These are phyloP conservation scores for Nomada ruficornis DNA, from an alignment of 2,888 invertebrate species.

Conservation along the genomic window DNA sequence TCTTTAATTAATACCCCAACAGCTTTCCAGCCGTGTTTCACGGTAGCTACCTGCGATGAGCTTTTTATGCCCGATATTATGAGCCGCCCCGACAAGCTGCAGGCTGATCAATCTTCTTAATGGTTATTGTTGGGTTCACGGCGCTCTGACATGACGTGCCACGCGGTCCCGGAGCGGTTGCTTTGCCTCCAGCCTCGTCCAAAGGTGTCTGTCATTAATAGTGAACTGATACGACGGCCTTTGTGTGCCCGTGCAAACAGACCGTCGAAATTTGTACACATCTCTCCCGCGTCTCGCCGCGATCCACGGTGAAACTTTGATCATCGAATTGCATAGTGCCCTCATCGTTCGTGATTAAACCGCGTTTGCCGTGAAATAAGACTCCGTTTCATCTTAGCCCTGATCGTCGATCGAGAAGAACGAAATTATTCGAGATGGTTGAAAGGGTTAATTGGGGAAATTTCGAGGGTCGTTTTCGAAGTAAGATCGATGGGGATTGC, in stretches of 20 bases:
- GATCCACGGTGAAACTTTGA: conserved; percentile 28
- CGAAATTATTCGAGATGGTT: too few species aligned
- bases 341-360: background rate
- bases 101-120: conserved; percentile 62
- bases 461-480: too few species aligned
- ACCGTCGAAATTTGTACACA: conserved; percentile 44
- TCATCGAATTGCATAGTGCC: conserved; percentile 23
- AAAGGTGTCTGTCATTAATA: conserved; percentile 58
- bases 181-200: conserved; percentile 38
- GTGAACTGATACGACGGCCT: conserved; percentile 48
- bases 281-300: conserved; percentile 12
- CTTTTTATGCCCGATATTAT: conserved; percentile 52
- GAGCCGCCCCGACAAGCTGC: conserved; percentile 40
- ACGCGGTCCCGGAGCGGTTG: conserved; percentile 48
- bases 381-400: too few species aligned
- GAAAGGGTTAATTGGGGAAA: too few species aligned
- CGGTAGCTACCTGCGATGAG: conserved; percentile 56
- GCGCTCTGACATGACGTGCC: conserved; percentile 51
- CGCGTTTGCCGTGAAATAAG: too few species aligned
- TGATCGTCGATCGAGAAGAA: too few species aligned
- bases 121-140: conserved; percentile 60
- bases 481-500: too few species aligned
- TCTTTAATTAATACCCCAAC: conserved; percentile 51
- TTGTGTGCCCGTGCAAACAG: conserved; percentile 44
- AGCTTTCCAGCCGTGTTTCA: conserved; percentile 42